Evolutionary conservation across 2,888 invertebrate genomes (phyloP).

Genomic region (Terebella lapidaria): DNA sequence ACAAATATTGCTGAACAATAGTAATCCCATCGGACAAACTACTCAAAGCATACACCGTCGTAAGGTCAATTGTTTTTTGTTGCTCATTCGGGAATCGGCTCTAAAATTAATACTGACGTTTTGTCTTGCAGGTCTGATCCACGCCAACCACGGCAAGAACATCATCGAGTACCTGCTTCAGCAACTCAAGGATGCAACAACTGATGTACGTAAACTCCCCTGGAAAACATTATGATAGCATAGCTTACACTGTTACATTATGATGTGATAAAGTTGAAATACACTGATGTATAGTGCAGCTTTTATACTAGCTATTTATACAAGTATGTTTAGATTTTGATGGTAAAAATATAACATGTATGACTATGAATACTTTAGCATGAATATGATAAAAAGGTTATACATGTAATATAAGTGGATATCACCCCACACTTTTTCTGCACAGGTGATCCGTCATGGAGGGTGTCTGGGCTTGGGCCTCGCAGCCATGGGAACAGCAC

Average conservation of each 20-base stretch:
- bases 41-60: too few species aligned
- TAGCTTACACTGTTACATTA: not conserved
- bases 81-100: too few species aligned
- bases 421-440: too few species aligned
- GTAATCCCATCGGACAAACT: too few species aligned
- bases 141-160: slow-evolving; percentile 97
- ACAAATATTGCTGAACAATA: too few species aligned
- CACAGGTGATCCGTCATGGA: slow-evolving; percentile 87
- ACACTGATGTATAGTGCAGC: too few species aligned
- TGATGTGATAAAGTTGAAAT: not conserved
- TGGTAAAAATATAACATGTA: not conserved
- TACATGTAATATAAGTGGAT: too few species aligned
- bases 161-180: slow-evolving; percentile 81
- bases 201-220: slow-evolving; percentile 2
- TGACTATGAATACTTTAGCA: not conserved
- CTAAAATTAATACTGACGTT: too few species aligned
- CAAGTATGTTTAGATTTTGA: not conserved
- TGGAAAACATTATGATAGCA: too few species aligned
- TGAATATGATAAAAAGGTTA: too few species aligned
- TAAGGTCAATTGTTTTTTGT: not conserved
- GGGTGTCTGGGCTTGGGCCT: slow-evolving; percentile 94
- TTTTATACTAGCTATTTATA: too few species aligned
- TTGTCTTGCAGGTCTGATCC: slow-evolving; percentile 91
- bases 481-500: slow-evolving; percentile 96
- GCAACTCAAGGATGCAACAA: slow-evolving; percentile 70